phyloP scores from a whole-genome alignment of 2,113 vertebrate genomes.

The Triplophysa siluroides region DNA sequence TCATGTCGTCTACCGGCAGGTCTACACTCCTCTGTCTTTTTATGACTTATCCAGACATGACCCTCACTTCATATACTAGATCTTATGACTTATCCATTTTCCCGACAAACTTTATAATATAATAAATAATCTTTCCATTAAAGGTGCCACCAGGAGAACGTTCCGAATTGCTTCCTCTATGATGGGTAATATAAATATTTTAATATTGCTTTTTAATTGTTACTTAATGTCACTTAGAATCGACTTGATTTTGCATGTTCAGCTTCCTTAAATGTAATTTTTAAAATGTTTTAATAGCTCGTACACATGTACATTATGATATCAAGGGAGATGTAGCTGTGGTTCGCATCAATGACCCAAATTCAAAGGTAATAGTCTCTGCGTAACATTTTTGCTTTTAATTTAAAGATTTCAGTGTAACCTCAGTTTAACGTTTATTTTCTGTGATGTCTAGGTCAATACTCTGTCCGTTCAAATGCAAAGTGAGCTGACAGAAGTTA shows the following conservation, averaged over 20 bases:
- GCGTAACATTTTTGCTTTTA: neutral
- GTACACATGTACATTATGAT: slow-evolving; percentile 87
- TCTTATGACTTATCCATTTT: neutral
- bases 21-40: neutral
- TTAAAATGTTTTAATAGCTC: slow-evolving; percentile 65
- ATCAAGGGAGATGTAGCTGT: slow-evolving; percentile 92
- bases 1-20: neutral
- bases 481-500: slow-evolving; percentile 81
- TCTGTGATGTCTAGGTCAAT: slow-evolving; percentile 81
- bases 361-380: slow-evolving; percentile 81
- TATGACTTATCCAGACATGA: slow-evolving; percentile 27
- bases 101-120: neutral
- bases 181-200: slow-evolving; percentile 42
- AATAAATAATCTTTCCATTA: slow-evolving; percentile 4
- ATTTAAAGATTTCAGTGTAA: too few species aligned
- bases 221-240: neutral
- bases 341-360: slow-evolving; percentile 86
- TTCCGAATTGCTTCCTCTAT: slow-evolving; percentile 37
- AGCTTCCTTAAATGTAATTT: neutral
- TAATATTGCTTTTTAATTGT: neutral
- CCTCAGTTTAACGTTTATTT: neutral
- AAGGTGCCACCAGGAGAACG: slow-evolving; percentile 30
- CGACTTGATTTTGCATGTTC: neutral
- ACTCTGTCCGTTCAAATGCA: slow-evolving; percentile 84
- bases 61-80: neutral